A percentile compares a stretch with the other conserved stretches of the same genome.
phyloP scores from a whole-genome alignment of 2,797 vertebrate genomes.

The Spea hammondii region DNA sequence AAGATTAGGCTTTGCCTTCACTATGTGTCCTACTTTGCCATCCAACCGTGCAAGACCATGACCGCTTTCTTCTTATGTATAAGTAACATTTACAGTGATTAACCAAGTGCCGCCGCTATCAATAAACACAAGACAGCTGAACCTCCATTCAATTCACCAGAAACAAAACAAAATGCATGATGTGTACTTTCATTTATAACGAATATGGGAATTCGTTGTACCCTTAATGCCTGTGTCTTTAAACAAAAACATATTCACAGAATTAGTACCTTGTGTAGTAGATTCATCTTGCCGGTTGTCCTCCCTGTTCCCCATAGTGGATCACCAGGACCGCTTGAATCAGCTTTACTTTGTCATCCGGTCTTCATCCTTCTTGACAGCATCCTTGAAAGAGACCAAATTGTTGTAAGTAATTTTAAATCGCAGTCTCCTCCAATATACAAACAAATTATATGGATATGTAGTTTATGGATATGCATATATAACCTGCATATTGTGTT shows the following conservation, averaged over 20 bases:
- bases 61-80: background rate
- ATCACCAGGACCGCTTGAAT: conserved; percentile 22
- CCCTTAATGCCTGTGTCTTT: background rate
- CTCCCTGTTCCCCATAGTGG: conserved; percentile 24
- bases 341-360: background rate
- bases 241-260: conserved; percentile 34
- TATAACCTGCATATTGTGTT: too few species aligned
- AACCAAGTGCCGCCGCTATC: too few species aligned
- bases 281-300: conserved; percentile 24
- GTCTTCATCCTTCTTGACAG: background rate
- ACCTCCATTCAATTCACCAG: too few species aligned
- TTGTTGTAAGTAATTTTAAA: background rate
- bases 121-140: too few species aligned
- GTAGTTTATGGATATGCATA: too few species aligned
- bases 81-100: background rate
- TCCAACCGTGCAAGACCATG: background rate
- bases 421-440: too few species aligned
- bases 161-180: too few species aligned
- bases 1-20: conserved; percentile 70
- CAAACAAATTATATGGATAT: too few species aligned
- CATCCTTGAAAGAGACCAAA: background rate
- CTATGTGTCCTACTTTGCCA: conserved; percentile 69
- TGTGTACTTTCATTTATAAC: too few species aligned
- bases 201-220: too few species aligned
- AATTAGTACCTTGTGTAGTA: conserved; percentile 48